Percentiles rank a stretch among this genome's conserved stretches.
Evolutionary conservation across 1,140 invertebrate species (phyloP).

Genomic region (Tribolium madens): DNA sequence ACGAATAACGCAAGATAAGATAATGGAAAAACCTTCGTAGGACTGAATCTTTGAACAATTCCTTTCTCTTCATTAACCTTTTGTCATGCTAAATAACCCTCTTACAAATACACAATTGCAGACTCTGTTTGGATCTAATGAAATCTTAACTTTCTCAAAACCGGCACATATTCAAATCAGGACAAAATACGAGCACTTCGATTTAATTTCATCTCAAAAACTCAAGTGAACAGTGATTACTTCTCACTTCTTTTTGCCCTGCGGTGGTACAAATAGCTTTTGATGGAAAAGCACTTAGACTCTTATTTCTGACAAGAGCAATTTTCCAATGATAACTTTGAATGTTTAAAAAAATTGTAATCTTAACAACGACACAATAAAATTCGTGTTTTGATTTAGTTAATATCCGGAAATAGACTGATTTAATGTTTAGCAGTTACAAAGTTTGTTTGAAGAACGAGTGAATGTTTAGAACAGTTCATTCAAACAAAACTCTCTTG

Average conservation of each 20-base stretch:
- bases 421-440: constrained; percentile 1
- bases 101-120: constrained; percentile 26
- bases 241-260: neutral
- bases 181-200: neutral
- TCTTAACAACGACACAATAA: neutral
- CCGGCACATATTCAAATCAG: constrained; percentile 12
- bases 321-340: constrained; percentile 10
- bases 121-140: constrained; percentile 25
- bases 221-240: neutral
- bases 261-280: neutral
- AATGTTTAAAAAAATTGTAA: neutral
- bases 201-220: neutral
- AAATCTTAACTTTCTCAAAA: constrained; percentile 27
- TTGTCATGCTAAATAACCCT: constrained; percentile 35
- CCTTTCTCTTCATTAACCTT: constrained; percentile 35
- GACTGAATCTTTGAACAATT: constrained; percentile 34
- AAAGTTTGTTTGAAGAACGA: constrained; percentile 11
- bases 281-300: constrained; percentile 32
- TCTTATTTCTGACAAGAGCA: neutral
- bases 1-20: constrained; percentile 36
- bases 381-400: neutral
- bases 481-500: constrained; percentile 9
- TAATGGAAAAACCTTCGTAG: constrained; percentile 41
- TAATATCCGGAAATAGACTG: constrained; percentile 16
- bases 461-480: constrained; percentile 2